Evolutionary conservation across 1,140 invertebrate species (phyloP).

Genomic region (Philotrypesis tridentata): DNA sequence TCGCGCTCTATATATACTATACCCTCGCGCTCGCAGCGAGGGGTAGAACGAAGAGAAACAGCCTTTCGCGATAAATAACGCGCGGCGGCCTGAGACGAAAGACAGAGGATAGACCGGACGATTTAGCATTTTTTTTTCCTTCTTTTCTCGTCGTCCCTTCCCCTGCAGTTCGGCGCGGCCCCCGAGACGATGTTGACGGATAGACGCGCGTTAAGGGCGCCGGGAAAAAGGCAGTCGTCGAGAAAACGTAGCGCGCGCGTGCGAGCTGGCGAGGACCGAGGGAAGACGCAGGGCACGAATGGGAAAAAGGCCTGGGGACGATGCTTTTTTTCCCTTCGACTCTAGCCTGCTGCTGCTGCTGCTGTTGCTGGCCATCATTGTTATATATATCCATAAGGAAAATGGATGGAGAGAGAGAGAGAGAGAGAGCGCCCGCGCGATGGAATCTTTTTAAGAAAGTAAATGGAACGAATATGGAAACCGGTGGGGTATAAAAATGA

Average conservation of each 20-base stretch:
- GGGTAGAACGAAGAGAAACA: slow-evolving; percentile 12
- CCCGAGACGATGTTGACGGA: slow-evolving; percentile 9
- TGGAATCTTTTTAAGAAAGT: slow-evolving; percentile 58
- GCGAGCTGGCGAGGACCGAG: too few relatives aligned
- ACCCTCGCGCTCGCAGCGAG: slow-evolving; percentile 34
- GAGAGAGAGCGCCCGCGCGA: slow-evolving; percentile 34
- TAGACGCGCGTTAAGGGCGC: background rate
- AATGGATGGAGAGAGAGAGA: slow-evolving; percentile 55
- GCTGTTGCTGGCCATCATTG: slow-evolving; percentile 57
- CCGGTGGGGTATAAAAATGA: slow-evolving; percentile 59
- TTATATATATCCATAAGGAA: slow-evolving; percentile 58
- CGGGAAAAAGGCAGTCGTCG: background rate
- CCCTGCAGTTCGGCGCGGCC: too few relatives aligned
- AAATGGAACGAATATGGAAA: slow-evolving; percentile 60
- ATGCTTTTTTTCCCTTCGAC: background rate
- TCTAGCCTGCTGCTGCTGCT: background rate
- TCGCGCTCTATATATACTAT: too few relatives aligned
- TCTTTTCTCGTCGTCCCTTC: too few relatives aligned
- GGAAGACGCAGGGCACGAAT: slow-evolving; percentile 5
- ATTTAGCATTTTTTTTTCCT: slow-evolving; percentile 53
- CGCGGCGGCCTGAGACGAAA: background rate
- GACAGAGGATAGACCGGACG: background rate
- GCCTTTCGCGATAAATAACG: slow-evolving; percentile 58
- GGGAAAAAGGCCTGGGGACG: slow-evolving; percentile 18
- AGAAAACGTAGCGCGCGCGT: slow-evolving; percentile 1